Evolutionary conservation across 2,113 vertebrate species (phyloP), one percentile per base, ranked within the genome.

Genomic region (Arothron firmamentum): DNA sequence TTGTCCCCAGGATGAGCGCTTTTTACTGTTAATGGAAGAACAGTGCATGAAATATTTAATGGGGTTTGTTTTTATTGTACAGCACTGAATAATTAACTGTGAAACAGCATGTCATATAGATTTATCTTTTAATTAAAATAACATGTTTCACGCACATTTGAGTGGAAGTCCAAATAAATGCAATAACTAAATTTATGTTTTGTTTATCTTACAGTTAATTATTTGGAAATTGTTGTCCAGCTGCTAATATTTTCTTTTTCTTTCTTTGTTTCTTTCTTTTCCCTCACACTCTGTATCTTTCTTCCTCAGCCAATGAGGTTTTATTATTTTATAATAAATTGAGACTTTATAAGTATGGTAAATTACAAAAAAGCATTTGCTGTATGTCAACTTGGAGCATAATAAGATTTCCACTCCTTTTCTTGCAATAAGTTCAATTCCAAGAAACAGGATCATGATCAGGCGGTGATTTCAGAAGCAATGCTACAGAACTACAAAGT

Each of bases 121-220:
- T 98, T 98, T 98, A 98, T 98, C 96, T 96, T 98, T 98, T 98
- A 98, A 98, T 98, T 98, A 98, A 98, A 98, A 97, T 93, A 95
- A 94, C 93, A 94, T 95, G 94, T 94, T 96, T 97, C 94, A 93
- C 94, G 93, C 95, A 95, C 95, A 98, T 98, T 97, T 97, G 96
- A 98, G 95, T 96, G 94, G 94, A 96, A 93, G 95, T 96, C 96
- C 93, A 98, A 98, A 98, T 98, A 98, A 97, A 97, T 91, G 94
- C 96, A 96, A 96, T 95, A 96, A 94, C 93, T 92, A 94, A 97
- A 98, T 98, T 97, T 98, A 98, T 98, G 96, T 95, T 92, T 98
- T 98, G 96, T 98, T 98, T 98, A 96, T 97, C 95, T 95, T 95
- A 93, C 92, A 94, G 94, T 97, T 98, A 98, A 98, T 98, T 98